phyloP scores from a whole-genome alignment of 2,888 invertebrate genomes.

The Globia sparganii region DNA sequence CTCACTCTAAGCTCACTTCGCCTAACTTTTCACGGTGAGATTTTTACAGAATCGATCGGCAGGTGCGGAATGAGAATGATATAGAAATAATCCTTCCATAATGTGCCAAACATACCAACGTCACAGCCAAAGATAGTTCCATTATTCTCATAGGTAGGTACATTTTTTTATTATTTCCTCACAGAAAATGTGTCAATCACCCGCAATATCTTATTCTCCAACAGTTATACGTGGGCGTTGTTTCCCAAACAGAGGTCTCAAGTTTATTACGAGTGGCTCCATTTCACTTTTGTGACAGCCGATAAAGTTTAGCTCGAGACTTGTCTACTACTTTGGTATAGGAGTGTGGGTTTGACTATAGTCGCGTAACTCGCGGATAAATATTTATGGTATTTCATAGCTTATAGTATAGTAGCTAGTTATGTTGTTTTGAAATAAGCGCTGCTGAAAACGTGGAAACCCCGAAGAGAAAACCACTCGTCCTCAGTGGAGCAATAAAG shows the following conservation, averaged over 20 bases:
- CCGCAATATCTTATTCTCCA: conserved; percentile 31
- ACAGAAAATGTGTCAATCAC: conserved; percentile 48
- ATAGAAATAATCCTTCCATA: not conserved
- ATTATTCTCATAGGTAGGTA: conserved; percentile 25
- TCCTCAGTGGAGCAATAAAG: not conserved
- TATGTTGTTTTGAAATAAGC: not conserved
- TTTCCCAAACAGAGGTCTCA: conserved; percentile 41
- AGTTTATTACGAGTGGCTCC: conserved; percentile 46
- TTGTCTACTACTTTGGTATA: conserved; percentile 33
- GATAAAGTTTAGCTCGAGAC: conserved; percentile 58
- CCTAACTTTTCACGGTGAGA: no score
- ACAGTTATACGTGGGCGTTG: conserved; percentile 29
- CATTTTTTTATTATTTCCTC: conserved; percentile 32
- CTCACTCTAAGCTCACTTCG: no score
- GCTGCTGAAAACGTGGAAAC: not conserved
- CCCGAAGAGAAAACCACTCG: not conserved
- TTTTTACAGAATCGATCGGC: no score
- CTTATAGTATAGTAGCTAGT: not conserved
- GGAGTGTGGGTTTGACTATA: not conserved
- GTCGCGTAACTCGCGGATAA: not conserved
- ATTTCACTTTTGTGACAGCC: conserved; percentile 67
- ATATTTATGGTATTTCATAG: conserved; percentile 2
- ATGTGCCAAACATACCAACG: not conserved
- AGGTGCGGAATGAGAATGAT: not conserved
- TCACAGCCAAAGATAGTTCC: conserved; percentile 15